Conservation (phyloP, 2,113 vertebrate genomes). For the Syngnathoides biaculeatus region DNA sequence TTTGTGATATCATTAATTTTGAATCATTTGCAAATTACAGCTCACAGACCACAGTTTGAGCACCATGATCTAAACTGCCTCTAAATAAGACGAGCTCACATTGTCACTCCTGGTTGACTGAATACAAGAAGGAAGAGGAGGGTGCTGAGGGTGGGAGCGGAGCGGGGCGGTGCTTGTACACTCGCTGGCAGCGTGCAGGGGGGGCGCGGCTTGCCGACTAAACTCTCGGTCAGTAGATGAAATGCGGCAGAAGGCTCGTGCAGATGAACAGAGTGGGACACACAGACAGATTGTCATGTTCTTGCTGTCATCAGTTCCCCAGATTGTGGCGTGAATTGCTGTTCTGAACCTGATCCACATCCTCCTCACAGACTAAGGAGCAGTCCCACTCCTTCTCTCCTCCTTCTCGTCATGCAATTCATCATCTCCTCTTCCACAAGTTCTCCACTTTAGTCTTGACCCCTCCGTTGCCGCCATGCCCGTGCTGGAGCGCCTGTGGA, state of each 20-base stretch:
- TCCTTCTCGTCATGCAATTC: conserved; percentile 17
- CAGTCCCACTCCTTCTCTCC: neutral
- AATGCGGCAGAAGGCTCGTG: conserved; percentile 58
- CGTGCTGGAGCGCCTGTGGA: conserved; percentile 53
- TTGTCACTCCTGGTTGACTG: neutral
- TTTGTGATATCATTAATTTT: no score
- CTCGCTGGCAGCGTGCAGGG: conserved; percentile 14
- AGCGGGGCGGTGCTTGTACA: conserved; percentile 9
- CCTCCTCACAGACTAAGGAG: neutral
- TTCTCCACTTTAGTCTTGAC: conserved; percentile 13
- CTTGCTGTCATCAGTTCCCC: neutral
- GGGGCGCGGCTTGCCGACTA: conserved; percentile 51
- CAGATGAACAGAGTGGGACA: conserved; percentile 31
- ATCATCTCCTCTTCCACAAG: neutral
- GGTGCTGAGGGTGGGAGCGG: conserved; percentile 14
- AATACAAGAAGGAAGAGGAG: neutral
- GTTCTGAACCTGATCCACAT: neutral
- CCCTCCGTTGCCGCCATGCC: conserved; percentile 38
- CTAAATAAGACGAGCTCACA: no score
- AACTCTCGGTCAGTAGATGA: conserved; percentile 38
- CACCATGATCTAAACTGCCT: no score
- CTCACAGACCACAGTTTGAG: no score
- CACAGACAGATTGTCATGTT: conserved; percentile 7
- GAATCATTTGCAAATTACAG: no score
- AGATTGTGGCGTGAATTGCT: neutral